A percentile compares a stretch with the other conserved stretches of the same genome.
Conservation (phyloP, 2,888 invertebrate genomes). For the Suillia variegata region DNA sequence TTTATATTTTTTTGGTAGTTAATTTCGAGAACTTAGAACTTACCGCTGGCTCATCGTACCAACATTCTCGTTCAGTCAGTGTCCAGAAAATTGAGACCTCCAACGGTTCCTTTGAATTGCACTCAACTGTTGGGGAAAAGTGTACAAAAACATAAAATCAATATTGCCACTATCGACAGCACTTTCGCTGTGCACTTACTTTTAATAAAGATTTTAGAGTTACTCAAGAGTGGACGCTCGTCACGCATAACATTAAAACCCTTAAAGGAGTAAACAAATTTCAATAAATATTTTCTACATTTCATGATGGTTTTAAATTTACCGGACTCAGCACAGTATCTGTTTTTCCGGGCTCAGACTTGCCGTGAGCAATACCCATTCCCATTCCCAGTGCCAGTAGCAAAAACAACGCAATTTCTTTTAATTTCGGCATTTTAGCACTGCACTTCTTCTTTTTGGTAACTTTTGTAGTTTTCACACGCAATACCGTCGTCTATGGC, state of each 20-base stretch:
- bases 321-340: slow-evolving; percentile 67
- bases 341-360: slow-evolving; percentile 71
- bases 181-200: slow-evolving; percentile 68
- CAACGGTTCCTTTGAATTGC: slow-evolving; percentile 56
- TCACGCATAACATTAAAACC: slow-evolving; percentile 41
- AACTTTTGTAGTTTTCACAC: slow-evolving; percentile 6
- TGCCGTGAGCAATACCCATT: slow-evolving; percentile 15
- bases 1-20: neutral
- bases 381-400: slow-evolving; percentile 10
- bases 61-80: slow-evolving; percentile 66
- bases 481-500: no score
- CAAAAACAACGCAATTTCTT: neutral
- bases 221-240: slow-evolving; percentile 71
- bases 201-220: slow-evolving; percentile 72
- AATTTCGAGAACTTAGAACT: no score
- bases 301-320: slow-evolving; percentile 29
- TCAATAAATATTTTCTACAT: neutral
- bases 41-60: slow-evolving; percentile 61
- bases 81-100: slow-evolving; percentile 64
- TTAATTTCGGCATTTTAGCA: slow-evolving; percentile 10
- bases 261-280: no score
- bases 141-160: slow-evolving; percentile 1
- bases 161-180: slow-evolving; percentile 62
- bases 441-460: neutral
- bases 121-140: slow-evolving; percentile 64